Evolutionary conservation across 1,140 invertebrate species (phyloP).

Genomic region (Drosophila jambulina): DNA sequence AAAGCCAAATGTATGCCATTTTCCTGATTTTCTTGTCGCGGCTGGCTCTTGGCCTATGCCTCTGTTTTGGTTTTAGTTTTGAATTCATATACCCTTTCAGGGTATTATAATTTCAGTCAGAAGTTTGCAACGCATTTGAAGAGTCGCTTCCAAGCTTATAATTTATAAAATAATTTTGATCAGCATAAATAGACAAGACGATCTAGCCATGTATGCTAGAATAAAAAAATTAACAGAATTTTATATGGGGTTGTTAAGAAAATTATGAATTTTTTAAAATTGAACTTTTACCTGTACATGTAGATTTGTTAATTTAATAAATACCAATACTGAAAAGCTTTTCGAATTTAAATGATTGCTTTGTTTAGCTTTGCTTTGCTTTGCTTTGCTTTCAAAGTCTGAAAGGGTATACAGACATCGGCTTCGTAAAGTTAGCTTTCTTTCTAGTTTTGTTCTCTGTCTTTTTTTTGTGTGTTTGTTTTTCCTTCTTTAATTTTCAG

Average conservation of each 20-base stretch:
- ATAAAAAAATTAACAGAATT: no score
- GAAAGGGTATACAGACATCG: not conserved
- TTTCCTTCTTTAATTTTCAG: slow-evolving; percentile 70
- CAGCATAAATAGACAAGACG: not conserved
- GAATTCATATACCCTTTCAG: not conserved
- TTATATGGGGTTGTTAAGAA: no score
- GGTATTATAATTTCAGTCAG: not conserved
- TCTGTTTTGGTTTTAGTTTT: slow-evolving; percentile 21
- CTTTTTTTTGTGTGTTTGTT: slow-evolving; percentile 1
- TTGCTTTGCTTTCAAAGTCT: not conserved
- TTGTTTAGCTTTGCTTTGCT: no score
- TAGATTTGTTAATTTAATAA: no score
- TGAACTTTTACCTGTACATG: no score
- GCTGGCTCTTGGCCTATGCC: slow-evolving; percentile 11
- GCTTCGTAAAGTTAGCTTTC: not conserved
- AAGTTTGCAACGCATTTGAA: not conserved
- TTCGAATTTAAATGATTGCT: no score
- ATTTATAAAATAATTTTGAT: not conserved
- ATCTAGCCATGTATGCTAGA: no score
- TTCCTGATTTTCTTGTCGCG: slow-evolving; percentile 37
- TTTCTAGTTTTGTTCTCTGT: not conserved
- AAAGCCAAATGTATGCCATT: slow-evolving; percentile 55
- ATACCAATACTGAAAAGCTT: no score
- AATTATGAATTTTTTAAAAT: no score
- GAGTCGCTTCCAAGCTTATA: no score